Evolutionary conservation across 2,797 vertebrate genomes (phyloP).

Genomic region (Parauchenoglanis ngamensis): DNA sequence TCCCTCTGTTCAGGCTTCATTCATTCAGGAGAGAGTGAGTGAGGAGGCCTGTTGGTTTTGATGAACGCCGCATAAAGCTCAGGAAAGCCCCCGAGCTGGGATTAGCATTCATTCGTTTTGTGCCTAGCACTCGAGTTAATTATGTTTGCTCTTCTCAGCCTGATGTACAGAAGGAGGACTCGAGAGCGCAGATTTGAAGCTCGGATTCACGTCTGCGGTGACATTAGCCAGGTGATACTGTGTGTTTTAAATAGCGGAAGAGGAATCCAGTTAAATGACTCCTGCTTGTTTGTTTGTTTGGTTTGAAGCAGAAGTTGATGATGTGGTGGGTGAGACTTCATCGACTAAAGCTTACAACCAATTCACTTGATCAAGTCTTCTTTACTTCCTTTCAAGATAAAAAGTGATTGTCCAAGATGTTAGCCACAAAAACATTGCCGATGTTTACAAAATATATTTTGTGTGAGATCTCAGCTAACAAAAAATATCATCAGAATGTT

Average conservation of each 20-base stretch:
- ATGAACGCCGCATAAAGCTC: conserved; percentile 47
- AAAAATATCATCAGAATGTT: not conserved
- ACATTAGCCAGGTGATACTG: conserved; percentile 19
- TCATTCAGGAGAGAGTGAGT: conserved; percentile 11
- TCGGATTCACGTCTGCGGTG: conserved; percentile 18
- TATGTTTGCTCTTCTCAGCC: conserved; percentile 55
- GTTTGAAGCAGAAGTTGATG: not conserved
- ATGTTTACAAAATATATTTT: not conserved
- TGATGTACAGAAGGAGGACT: conserved; percentile 41
- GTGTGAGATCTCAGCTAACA: not conserved
- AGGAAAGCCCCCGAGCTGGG: conserved; percentile 51
- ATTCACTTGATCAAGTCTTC: not conserved
- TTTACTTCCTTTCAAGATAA: not conserved
- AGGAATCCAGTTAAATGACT: not conserved
- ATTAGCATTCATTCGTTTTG: conserved; percentile 49
- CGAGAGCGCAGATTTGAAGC: conserved; percentile 23
- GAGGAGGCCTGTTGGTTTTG: conserved; percentile 44
- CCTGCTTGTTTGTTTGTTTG: conserved; percentile 5
- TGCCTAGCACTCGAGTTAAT: conserved; percentile 49
- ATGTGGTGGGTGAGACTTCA: not conserved
- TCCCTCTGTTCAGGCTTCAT: conserved; percentile 35
- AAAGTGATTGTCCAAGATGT: not conserved
- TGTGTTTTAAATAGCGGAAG: not conserved
- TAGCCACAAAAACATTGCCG: not conserved
- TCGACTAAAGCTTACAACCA: not conserved